Conservation (phyloP, 2,797 vertebrate species). For the Hybognathus amarus region DNA sequence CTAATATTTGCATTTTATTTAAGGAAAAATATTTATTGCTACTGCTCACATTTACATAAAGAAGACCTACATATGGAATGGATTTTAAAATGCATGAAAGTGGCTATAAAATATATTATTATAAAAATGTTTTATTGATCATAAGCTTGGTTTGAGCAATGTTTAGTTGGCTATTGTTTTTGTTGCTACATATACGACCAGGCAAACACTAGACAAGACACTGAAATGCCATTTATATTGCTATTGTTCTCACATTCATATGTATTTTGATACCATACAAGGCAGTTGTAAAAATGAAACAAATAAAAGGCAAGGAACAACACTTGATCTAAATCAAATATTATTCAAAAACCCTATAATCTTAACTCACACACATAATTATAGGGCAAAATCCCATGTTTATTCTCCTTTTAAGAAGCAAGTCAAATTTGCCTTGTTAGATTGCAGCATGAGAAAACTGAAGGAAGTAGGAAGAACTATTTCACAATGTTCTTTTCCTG, state of each 20-base stretch:
- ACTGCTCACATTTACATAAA: background rate
- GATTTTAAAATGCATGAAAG: background rate
- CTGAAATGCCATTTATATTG: background rate
- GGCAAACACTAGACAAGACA: background rate
- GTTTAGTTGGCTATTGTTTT: background rate
- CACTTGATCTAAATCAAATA: background rate
- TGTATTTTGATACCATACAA: background rate
- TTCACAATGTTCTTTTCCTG: slow-evolving; percentile 7
- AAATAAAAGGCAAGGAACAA: background rate
- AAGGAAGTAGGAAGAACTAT: slow-evolving; percentile 16
- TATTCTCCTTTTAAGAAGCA: background rate
- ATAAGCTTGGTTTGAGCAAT: background rate
- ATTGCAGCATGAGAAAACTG: background rate
- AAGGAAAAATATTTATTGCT: background rate
- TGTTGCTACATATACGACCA: background rate
- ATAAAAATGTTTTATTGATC: background rate
- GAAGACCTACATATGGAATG: background rate
- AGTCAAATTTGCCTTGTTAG: background rate
- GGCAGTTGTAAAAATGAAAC: background rate
- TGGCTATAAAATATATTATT: background rate
- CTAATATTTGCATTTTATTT: background rate
- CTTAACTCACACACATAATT: background rate
- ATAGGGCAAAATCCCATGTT: background rate
- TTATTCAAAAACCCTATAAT: background rate
- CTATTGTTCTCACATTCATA: background rate